Conservation (phyloP, 2,888 invertebrate species). For the Perithous albicinctus region DNA sequence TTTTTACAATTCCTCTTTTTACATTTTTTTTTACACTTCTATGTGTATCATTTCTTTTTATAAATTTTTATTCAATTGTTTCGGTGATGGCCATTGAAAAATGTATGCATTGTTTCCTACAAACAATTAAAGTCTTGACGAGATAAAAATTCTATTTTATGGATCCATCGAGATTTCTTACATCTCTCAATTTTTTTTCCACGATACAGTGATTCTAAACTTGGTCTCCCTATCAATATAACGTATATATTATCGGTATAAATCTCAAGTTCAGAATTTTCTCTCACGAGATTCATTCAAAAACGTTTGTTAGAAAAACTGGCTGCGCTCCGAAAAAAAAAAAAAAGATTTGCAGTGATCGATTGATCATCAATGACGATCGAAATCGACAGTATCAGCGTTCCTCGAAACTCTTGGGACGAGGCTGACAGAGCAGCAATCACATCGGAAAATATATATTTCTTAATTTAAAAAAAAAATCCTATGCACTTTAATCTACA, state of each 20-base stretch:
- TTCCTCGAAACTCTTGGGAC: conserved; percentile 58
- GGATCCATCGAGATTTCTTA: conserved; percentile 9
- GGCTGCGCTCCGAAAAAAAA: too few species aligned
- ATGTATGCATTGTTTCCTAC: too few species aligned
- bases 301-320: neutral
- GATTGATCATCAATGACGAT: conserved; percentile 1
- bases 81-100: too few species aligned
- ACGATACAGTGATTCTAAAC: conserved; percentile 24
- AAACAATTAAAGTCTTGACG: too few species aligned
- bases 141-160: neutral
- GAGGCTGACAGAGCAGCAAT: conserved; percentile 44
- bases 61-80: too few species aligned
- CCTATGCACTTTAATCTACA: too few species aligned
- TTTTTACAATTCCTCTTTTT: too few species aligned
- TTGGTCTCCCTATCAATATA: conserved; percentile 15
- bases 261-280: conserved; percentile 18
- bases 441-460: too few species aligned
- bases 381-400: conserved; percentile 59
- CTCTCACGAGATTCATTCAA: conserved; percentile 1
- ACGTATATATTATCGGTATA: conserved; percentile 19
- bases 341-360: too few species aligned
- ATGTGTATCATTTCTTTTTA: too few species aligned
- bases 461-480: too few species aligned
- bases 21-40: too few species aligned
- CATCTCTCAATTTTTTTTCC: conserved; percentile 19